phyloP scores from a whole-genome alignment of 92 coral and sea anemone genomes.

The Ricordea florida region DNA sequence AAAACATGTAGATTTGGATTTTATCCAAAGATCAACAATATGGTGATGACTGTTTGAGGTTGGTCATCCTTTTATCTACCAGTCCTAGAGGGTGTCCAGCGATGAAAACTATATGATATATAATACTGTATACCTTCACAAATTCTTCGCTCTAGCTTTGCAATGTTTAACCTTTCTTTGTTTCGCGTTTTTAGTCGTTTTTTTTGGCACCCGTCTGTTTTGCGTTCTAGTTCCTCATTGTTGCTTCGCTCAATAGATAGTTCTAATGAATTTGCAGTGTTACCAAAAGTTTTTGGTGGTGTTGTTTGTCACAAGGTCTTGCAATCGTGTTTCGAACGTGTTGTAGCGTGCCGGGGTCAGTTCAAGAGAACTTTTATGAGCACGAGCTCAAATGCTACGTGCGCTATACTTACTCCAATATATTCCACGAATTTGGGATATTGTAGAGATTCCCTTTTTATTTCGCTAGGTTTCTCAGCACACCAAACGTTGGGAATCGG shows the following conservation, averaged over 20 bases:
- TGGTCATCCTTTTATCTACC: neutral
- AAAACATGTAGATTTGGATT: no score
- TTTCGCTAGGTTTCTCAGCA: no score
- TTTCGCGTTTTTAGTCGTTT: slow-evolving; percentile 15
- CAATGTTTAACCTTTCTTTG: slow-evolving; percentile 14
- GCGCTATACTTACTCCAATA: no score
- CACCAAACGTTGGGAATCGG: no score
- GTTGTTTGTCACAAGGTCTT: slow-evolving; percentile 15
- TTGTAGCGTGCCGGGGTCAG: slow-evolving; percentile 35
- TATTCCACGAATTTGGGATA: no score
- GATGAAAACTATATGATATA: no score
- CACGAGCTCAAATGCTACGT: no score
- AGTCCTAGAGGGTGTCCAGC: slow-evolving; percentile 7
- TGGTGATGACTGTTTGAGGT: neutral
- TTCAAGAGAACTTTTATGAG: neutral
- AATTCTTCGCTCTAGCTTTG: neutral
- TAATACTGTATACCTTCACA: no score
- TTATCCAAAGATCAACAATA: no score
- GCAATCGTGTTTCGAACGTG: slow-evolving; percentile 31
- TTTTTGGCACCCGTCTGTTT: neutral
- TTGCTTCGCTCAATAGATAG: no score
- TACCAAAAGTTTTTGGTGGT: neutral
- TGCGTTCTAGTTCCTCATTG: neutral
- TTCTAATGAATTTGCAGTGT: no score
- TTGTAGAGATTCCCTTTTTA: no score